Evolutionary conservation across 2,888 invertebrate species (phyloP).

Genomic region (Megastigmus dorsalis): DNA sequence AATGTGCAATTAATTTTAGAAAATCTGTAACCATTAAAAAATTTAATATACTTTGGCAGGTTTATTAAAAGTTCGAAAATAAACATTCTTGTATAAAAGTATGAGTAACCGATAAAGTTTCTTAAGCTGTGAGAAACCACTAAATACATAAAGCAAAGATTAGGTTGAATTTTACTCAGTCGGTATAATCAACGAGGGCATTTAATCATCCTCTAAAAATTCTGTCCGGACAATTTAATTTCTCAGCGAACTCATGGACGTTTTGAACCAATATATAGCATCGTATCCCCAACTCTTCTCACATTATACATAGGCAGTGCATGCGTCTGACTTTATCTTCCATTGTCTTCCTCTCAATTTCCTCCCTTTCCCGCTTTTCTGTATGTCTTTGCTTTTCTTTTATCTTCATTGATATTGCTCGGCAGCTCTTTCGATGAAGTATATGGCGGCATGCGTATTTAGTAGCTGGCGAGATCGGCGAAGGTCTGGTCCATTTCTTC

Average conservation of each 20-base stretch:
- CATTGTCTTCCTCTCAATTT: neutral
- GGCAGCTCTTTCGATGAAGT: conserved; percentile 11
- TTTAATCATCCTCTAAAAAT: conserved; percentile 22
- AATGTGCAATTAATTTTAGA: too few relatives aligned
- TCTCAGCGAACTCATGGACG: neutral
- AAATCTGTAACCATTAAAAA: too few relatives aligned
- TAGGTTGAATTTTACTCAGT: conserved; percentile 11
- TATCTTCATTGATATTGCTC: conserved; percentile 25
- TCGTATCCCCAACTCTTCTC: too few relatives aligned
- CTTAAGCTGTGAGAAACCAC: neutral
- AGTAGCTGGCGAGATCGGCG: conserved; percentile 95
- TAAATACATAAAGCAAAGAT: neutral
- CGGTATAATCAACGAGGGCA: neutral
- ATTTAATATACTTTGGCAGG: neutral
- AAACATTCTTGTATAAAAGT: too few relatives aligned
- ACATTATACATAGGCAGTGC: conserved; percentile 42
- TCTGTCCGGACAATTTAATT: conserved; percentile 21
- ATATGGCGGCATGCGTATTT: conserved; percentile 66
- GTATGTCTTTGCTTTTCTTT: neutral
- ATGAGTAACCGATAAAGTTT: neutral
- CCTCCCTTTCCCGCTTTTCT: neutral
- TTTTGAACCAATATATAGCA: neutral
- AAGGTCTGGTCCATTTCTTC: conserved; percentile 98
- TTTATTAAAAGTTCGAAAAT: neutral
- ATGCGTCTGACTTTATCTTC: conserved; percentile 9